A percentile compares a stretch with the other conserved stretches of the same genome.
phyloP scores from a whole-genome alignment of 2,888 invertebrate species.

The Sarcophaga caerulescens region DNA sequence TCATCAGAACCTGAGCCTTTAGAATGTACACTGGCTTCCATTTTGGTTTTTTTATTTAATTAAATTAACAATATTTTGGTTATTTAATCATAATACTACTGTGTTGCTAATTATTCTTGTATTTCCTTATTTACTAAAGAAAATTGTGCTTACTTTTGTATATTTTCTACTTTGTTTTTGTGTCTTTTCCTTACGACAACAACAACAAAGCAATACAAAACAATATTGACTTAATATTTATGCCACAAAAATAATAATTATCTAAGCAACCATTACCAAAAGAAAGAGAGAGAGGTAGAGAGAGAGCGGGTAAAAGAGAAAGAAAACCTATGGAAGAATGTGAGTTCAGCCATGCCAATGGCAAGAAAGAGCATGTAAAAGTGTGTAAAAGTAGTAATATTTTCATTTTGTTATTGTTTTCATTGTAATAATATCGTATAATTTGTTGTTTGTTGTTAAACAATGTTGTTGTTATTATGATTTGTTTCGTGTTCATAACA shows the following conservation, averaged over 20 bases:
- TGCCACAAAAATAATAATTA: slow-evolving; percentile 45
- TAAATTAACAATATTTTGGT: slow-evolving; percentile 1
- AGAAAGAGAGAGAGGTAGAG: background rate
- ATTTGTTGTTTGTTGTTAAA: slow-evolving; percentile 15
- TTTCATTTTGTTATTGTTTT: background rate
- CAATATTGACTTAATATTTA: slow-evolving; percentile 61
- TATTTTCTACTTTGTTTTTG: background rate
- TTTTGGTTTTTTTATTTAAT: slow-evolving; percentile 24
- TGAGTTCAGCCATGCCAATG: no score
- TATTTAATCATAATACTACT: slow-evolving; percentile 9
- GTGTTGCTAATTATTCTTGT: slow-evolving; percentile 7
- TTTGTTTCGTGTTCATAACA: slow-evolving; percentile 8
- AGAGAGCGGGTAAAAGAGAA: slow-evolving; percentile 16
- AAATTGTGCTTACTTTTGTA: slow-evolving; percentile 15
- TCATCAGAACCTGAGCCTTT: slow-evolving; percentile 80
- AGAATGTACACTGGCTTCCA: slow-evolving; percentile 71
- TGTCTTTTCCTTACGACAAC: background rate
- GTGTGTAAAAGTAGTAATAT: slow-evolving; percentile 14
- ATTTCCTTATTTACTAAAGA: slow-evolving; percentile 44
- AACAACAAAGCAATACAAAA: background rate
- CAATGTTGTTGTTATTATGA: slow-evolving; percentile 19
- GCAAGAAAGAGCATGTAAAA: background rate
- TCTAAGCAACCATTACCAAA: slow-evolving; percentile 45
- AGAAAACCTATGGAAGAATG: background rate
- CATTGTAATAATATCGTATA: background rate